phyloP scores from a whole-genome alignment of 2,113 vertebrate genomes.

The Amblyornis subalaris region DNA sequence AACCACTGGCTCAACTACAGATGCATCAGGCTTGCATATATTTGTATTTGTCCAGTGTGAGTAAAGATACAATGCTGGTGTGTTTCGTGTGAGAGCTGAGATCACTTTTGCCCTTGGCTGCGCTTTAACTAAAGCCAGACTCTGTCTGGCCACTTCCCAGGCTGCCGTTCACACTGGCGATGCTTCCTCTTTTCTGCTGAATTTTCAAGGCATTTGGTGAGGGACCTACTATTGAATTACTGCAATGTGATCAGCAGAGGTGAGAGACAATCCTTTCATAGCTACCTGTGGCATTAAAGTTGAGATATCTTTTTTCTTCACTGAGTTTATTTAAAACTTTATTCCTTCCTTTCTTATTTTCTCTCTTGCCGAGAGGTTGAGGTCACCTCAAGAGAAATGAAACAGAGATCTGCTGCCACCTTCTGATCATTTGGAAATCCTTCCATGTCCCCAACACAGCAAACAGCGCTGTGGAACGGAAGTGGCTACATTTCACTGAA shows the following conservation, averaged over 20 bases:
- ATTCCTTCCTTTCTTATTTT: neutral
- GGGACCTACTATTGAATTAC: neutral
- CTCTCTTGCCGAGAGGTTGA: neutral
- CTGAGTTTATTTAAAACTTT: neutral
- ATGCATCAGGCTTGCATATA: neutral
- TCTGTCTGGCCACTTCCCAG: fast-evolving
- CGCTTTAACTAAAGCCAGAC: neutral
- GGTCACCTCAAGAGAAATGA: neutral
- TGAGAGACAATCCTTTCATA: neutral
- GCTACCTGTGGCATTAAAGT: neutral
- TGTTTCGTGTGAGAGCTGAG: fast-evolving
- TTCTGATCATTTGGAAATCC: conserved; percentile 15
- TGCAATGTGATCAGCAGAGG: neutral
- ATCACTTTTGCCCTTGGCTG: neutral
- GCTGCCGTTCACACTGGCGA: neutral
- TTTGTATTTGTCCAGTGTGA: neutral
- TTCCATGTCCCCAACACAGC: neutral
- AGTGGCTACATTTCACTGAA: neutral
- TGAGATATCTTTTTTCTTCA: neutral
- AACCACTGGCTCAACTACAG: neutral
- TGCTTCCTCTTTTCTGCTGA: neutral
- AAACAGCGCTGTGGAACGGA: fast-evolving
- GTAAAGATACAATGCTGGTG: neutral
- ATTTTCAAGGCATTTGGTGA: neutral
- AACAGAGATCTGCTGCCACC: conserved; percentile 64